These are phyloP conservation scores for Porites cylindrica DNA, from an alignment of 92 coral and sea anemone genomes.

Conservation along the genomic window DNA sequence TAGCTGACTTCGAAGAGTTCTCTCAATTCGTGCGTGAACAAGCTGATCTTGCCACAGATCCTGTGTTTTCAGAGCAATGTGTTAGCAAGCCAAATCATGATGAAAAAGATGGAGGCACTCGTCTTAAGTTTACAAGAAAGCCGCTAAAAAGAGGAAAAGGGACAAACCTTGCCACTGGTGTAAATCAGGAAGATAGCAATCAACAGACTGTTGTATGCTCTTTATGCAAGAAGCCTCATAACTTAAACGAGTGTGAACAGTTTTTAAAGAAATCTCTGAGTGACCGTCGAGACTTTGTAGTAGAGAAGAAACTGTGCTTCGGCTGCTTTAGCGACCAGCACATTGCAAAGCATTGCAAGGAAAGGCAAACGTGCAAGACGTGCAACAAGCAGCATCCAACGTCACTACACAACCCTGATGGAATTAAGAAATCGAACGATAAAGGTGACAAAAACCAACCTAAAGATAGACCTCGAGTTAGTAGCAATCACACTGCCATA, in stretches of 20 bases:
- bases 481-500: slow-evolving; percentile 23
- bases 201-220: slow-evolving; percentile 31
- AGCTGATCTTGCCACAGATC: no score
- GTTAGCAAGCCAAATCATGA: neutral
- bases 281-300: slow-evolving; percentile 66
- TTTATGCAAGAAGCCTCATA: slow-evolving; percentile 64
- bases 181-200: slow-evolving; percentile 14
- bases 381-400: slow-evolving; percentile 81
- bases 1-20: no score
- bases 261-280: slow-evolving; percentile 64
- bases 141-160: no score
- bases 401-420: slow-evolving; percentile 54
- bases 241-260: slow-evolving; percentile 54
- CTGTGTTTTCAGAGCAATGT: neutral
- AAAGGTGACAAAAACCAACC: slow-evolving; percentile 10
- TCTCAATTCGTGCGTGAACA: no score
- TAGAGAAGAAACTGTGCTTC: slow-evolving; percentile 68
- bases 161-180: no score
- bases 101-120: neutral
- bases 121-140: no score
- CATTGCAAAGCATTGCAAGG: slow-evolving; percentile 69
- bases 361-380: slow-evolving; percentile 55
- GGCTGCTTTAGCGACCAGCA: slow-evolving; percentile 66
- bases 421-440: slow-evolving; percentile 20
- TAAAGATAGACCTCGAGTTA: slow-evolving; percentile 6